These are phyloP conservation scores for Orthosia cruda DNA, from an alignment of 2,888 invertebrate genomes.

Conservation along the genomic window DNA sequence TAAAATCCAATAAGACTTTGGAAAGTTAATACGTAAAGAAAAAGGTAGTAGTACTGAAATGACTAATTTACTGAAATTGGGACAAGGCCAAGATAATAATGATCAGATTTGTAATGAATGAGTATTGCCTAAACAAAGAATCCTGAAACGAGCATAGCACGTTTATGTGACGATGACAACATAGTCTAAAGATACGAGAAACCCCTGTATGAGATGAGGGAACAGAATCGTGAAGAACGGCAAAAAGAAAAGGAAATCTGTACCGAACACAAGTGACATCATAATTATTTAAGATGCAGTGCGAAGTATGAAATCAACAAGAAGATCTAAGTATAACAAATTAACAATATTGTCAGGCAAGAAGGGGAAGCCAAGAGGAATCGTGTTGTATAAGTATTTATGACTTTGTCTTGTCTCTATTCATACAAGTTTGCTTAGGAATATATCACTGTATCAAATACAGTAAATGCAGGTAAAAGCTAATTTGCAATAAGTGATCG, in stretches of 20 bases:
- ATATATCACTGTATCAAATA: neutral
- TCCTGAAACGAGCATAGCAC: too few species aligned
- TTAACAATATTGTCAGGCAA: neutral
- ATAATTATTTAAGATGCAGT: neutral
- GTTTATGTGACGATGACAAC: neutral
- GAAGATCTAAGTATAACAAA: too few species aligned
- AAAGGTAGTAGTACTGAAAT: too few species aligned
- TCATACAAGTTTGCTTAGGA: neutral
- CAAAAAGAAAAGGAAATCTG: neutral
- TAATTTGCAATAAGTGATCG: slow-evolving; percentile 43
- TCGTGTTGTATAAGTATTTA: slow-evolving; percentile 4
- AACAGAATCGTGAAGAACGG: neutral
- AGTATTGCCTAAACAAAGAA: neutral
- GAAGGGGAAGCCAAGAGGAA: slow-evolving; percentile 1
- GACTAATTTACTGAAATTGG: too few species aligned
- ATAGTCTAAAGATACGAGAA: neutral
- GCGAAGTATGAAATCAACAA: neutral
- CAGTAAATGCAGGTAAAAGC: slow-evolving; percentile 25
- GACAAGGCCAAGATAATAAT: neutral
- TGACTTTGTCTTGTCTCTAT: neutral
- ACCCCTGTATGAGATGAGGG: neutral
- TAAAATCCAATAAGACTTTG: neutral
- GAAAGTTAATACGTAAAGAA: neutral
- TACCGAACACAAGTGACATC: too few species aligned
- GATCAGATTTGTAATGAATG: neutral